Evolutionary conservation across 2,113 vertebrate genomes (phyloP).

Genomic region (Edolisoma coerulescens): DNA sequence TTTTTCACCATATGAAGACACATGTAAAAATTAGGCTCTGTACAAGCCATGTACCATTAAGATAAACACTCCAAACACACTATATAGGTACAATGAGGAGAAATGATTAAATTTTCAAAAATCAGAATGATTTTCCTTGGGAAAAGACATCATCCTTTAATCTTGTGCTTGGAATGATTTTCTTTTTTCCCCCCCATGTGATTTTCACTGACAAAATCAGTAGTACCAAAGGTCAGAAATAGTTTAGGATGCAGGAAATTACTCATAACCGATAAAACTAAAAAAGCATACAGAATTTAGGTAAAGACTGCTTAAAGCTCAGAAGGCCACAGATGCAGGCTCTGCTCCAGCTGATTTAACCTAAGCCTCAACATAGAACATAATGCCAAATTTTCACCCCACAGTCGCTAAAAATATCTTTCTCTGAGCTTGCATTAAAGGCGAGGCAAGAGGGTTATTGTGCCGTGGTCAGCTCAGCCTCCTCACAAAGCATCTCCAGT

Average conservation of each 20-base stretch:
- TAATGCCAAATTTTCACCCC: not conserved
- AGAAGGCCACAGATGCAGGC: not conserved
- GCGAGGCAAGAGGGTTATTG: not conserved
- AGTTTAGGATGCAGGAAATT: not conserved
- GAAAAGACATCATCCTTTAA: conserved; percentile 19
- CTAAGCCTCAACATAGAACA: not conserved
- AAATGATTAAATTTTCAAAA: not conserved
- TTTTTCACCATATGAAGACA: not conserved
- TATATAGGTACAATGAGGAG: not conserved
- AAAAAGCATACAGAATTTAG: not conserved
- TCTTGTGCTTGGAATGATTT: not conserved
- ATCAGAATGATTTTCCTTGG: not conserved
- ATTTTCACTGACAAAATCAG: not conserved
- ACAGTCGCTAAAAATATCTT: not conserved
- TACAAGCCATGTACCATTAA: not conserved
- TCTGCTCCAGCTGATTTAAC: not conserved
- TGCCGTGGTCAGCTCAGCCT: not conserved
- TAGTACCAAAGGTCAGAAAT: not conserved
- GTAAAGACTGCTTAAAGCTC: not conserved
- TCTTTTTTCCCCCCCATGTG: not conserved
- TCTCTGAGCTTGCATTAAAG: not conserved
- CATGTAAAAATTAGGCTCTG: not conserved
- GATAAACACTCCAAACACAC: not conserved
- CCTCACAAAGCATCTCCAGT: not conserved
- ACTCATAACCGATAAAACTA: not conserved